phyloP scores from a whole-genome alignment of 2,888 invertebrate genomes.

The Sinodicranocentrus sp. region DNA sequence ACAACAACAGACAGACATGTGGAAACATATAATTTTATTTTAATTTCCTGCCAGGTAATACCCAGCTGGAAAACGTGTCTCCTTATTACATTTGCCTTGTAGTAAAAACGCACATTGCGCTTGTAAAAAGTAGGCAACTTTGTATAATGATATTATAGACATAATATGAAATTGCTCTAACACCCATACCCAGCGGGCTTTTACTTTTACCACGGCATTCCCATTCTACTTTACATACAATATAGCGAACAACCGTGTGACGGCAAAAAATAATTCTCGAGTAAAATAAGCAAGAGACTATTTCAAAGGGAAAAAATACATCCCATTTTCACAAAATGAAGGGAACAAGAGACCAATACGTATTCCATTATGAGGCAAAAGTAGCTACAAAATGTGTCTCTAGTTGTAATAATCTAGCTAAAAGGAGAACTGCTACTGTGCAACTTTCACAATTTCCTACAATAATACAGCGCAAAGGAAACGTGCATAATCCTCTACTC shows the following conservation, averaged over 20 bases:
- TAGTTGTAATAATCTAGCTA: constrained; percentile 16
- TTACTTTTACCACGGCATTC: constrained; percentile 23
- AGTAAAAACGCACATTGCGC: constrained; percentile 27
- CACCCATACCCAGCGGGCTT: constrained; percentile 57
- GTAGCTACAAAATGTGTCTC: constrained; percentile 32
- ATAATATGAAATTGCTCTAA: constrained; percentile 57
- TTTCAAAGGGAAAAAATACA: constrained; percentile 13
- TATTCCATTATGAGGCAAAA: constrained; percentile 43
- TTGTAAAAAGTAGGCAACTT: constrained; percentile 40
- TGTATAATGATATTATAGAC: constrained; percentile 54
- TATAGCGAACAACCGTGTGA: neutral
- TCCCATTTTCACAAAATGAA: constrained; percentile 45
- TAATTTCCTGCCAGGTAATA: constrained; percentile 63
- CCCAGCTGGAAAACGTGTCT: constrained; percentile 29
- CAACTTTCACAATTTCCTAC: constrained; percentile 1
- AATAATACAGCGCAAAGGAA: neutral
- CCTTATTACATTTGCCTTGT: constrained; percentile 40
- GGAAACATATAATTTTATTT: constrained; percentile 60
- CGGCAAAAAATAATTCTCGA: neutral
- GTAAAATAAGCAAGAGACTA: constrained; percentile 12
- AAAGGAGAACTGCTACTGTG: neutral
- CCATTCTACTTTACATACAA: neutral
- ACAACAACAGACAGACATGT: constrained; percentile 40
- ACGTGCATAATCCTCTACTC: constrained; percentile 17
- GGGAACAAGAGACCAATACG: constrained; percentile 54